phyloP scores from a whole-genome alignment of 2,797 vertebrate species.

The Enteromius viviparus region DNA sequence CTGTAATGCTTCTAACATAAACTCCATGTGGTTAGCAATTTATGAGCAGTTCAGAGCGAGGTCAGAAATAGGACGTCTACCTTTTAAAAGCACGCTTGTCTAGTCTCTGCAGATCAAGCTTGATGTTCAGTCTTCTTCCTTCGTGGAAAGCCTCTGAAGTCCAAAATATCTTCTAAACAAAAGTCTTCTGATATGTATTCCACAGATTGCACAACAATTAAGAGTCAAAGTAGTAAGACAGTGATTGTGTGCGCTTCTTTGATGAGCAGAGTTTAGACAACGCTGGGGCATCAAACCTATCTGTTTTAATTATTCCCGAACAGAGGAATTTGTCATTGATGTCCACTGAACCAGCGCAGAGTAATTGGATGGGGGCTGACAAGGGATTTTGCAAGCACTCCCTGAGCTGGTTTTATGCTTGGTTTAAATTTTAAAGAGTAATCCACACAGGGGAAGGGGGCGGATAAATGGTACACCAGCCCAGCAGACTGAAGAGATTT shows the following conservation, averaged over 20 bases:
- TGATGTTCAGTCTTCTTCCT: not conserved
- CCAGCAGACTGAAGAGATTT: slow-evolving; percentile 18
- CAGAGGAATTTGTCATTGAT: slow-evolving; percentile 55
- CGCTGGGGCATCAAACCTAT: slow-evolving; percentile 33
- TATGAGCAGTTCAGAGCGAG: not conserved
- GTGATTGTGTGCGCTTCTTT: slow-evolving; percentile 28
- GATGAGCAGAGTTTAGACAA: slow-evolving; percentile 41
- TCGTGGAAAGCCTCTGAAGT: not conserved
- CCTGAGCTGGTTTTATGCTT: slow-evolving; percentile 56
- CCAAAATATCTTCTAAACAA: not conserved
- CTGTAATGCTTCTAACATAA: slow-evolving; percentile 7
- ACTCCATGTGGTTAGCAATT: not conserved
- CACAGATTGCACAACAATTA: slow-evolving; percentile 17
- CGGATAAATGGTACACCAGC: slow-evolving; percentile 37
- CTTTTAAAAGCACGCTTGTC: not conserved
- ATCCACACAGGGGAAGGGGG: slow-evolving; percentile 39
- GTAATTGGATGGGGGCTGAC: slow-evolving; percentile 53
- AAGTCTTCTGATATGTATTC: not conserved
- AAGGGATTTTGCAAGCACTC: slow-evolving; percentile 49
- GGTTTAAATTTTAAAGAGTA: slow-evolving; percentile 57
- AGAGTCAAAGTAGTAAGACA: slow-evolving; percentile 20
- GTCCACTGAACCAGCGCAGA: slow-evolving; percentile 46
- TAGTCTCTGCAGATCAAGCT: not conserved
- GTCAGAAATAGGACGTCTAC: not conserved
- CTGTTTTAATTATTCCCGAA: slow-evolving; percentile 52